Conservation (phyloP, 2,888 invertebrate genomes). For the Noctua pronuba region DNA sequence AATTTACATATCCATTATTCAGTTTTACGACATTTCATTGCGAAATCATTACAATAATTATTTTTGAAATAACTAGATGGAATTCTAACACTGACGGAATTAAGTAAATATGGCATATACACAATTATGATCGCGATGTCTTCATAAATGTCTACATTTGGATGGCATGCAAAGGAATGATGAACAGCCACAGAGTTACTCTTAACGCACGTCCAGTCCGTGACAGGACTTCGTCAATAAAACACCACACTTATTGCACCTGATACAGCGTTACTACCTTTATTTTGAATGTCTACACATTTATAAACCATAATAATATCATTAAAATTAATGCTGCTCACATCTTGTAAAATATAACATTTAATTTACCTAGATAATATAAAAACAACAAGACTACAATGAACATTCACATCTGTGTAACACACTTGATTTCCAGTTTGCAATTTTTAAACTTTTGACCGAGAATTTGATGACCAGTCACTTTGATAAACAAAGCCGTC, state of each 20-base stretch:
- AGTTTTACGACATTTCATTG: conserved; percentile 48
- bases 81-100: conserved; percentile 44
- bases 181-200: neutral
- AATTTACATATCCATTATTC: conserved; percentile 55
- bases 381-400: conserved; percentile 64
- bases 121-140: conserved; percentile 23
- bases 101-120: conserved; percentile 55
- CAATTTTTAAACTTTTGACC: conserved; percentile 34
- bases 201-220: neutral
- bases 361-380: conserved; percentile 66
- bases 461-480: conserved; percentile 45
- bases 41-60: conserved; percentile 47
- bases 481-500: conserved; percentile 40
- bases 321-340: conserved; percentile 57
- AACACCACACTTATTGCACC: conserved; percentile 47
- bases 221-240: conserved; percentile 41
- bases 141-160: conserved; percentile 64
- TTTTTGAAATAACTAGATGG: conserved; percentile 39
- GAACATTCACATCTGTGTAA: conserved; percentile 45
- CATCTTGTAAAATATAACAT: conserved; percentile 65
- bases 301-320: conserved; percentile 52
- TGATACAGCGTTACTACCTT: conserved; percentile 24
- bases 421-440: conserved; percentile 46
- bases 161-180: conserved; percentile 33
- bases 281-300: conserved; percentile 64